Base-by-base conservation (phyloP, 2,797 vertebrate genomes). In the Lates japonicus region DNA sequence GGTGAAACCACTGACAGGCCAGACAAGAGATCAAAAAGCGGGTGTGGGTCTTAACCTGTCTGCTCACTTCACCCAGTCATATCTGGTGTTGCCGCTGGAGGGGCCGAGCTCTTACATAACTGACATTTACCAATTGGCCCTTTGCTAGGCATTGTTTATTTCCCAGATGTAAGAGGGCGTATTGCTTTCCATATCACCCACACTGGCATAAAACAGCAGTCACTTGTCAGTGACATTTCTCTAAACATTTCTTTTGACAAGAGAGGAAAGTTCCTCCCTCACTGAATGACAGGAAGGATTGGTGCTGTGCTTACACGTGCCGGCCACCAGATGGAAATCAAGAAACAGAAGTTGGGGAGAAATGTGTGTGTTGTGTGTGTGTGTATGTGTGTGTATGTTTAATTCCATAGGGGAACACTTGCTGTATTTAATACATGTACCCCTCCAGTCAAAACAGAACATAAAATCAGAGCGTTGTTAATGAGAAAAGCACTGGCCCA, bases 321-420 rank as follows among this genome's bases (percentile, higher is more conserved):
- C 72, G 54, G 68, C 88, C 92, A 93, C 85, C 81, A 94, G 94
- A 89, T 88, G 90, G 92, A 58, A 88, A 84, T 80, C 58, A 73
- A 79, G 61, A 65, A 67, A 58, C 41, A 49, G n/a, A 51, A 70
- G 60, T 33, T 25, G 10, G 33, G 55, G 19, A 22, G 51, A 39
- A 54, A 29, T n/a, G 35, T 7, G 33, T 37, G 35, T n/a, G 55
- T 7, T 39, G 37, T 39, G 37, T 39, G 33, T 16, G 49, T 33
- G 41, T 25, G 35, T 46, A 29, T 20, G 44, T 10, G 46, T n/a
- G 51, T 20, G 39, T 48, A 37, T 41, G 55, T 76, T 35, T 52
- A 62, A 74, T 60, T 76, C 63, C 68, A 72, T 12, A 31, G 66
- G 65, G 70, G 63, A 76, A 70, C 58, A 41, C 48, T 60, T 69